Evolutionary conservation across 2,113 vertebrate genomes (phyloP).

Genomic region (Irena cyanogastra): DNA sequence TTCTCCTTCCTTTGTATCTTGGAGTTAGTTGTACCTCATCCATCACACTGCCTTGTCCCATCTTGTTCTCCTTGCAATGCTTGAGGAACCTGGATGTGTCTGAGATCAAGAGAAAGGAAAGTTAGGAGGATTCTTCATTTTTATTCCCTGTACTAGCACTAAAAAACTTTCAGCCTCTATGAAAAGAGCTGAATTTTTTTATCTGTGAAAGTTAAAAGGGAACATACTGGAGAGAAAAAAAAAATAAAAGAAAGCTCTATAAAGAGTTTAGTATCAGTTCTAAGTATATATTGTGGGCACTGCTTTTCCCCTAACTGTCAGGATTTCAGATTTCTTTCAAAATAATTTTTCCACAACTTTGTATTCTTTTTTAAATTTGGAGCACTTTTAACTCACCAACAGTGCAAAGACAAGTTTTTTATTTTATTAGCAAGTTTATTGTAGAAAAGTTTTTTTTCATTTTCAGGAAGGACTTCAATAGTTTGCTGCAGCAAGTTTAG

Average conservation of each 20-base stretch:
- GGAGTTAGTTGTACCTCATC: background rate
- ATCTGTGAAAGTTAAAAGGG: background rate
- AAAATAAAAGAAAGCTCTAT: background rate
- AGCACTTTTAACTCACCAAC: background rate
- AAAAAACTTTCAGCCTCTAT: background rate
- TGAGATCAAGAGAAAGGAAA: background rate
- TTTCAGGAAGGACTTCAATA: background rate
- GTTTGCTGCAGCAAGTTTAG: background rate
- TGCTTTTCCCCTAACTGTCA: background rate
- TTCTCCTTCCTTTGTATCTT: background rate
- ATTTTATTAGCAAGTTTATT: background rate
- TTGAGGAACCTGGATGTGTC: background rate
- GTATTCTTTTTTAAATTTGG: background rate
- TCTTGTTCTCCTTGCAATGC: background rate
- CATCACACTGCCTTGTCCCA: rapidly evolving
- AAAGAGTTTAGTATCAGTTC: background rate
- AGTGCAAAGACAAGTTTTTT: background rate
- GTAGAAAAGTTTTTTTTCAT: background rate
- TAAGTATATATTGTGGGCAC: background rate
- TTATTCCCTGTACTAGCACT: background rate
- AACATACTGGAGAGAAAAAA: background rate
- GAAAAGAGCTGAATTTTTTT: background rate
- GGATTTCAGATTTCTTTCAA: background rate
- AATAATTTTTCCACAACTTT: background rate
- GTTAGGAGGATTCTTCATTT: background rate